phyloP scores from a whole-genome alignment of 2,888 invertebrate genomes.

The Rhaphigaster nebulosa region DNA sequence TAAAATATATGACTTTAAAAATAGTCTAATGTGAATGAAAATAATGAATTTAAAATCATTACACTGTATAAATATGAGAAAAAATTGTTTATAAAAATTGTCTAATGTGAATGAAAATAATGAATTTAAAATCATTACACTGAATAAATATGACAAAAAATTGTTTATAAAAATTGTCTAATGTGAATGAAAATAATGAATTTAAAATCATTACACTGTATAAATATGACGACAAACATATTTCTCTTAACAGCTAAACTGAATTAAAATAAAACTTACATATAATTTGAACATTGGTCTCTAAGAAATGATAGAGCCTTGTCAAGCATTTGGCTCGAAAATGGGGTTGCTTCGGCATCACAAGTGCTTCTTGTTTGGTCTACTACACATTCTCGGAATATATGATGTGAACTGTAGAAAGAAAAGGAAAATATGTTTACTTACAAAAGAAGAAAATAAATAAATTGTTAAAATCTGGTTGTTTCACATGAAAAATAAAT shows the following conservation, averaged over 20 bases:
- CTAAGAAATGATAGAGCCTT: constrained; percentile 74
- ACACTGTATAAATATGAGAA: no score
- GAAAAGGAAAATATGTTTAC: background rate
- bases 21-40: background rate
- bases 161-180: background rate
- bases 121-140: no score
- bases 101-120: background rate
- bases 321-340: constrained; percentile 73
- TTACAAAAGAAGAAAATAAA: background rate
- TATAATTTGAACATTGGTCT: constrained; percentile 74
- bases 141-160: no score
- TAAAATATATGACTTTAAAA: background rate
- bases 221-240: no score
- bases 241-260: background rate
- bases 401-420: constrained; percentile 72
- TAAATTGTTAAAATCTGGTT: no score
- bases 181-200: background rate
- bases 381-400: constrained; percentile 74
- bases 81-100: no score
- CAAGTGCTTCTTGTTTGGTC: constrained; percentile 72
- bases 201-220: no score
- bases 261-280: constrained; percentile 69
- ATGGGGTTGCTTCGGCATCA: constrained; percentile 72
- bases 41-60: background rate
- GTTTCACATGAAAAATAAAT: constrained; percentile 62